Evolutionary conservation across 2,888 invertebrate genomes (phyloP).

Genomic region (Harpalus rubripes): DNA sequence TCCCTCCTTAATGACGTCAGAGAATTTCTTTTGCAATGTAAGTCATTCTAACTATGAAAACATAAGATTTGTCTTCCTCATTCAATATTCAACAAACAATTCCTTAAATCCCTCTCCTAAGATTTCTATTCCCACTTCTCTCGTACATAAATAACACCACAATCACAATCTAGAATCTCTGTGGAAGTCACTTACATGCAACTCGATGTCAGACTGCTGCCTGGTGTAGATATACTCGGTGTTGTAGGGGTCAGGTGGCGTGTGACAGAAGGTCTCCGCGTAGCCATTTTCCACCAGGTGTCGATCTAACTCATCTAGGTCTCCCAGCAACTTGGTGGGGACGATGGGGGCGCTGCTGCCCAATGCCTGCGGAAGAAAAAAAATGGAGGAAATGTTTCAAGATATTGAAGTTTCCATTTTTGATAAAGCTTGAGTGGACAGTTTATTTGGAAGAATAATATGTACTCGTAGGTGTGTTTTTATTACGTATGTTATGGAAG

Average conservation of each 20-base stretch:
- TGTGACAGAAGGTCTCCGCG: conserved; percentile 77
- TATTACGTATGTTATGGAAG: not conserved
- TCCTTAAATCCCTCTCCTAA: not conserved
- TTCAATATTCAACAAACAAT: not conserved
- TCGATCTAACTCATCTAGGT: conserved; percentile 90
- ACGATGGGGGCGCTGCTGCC: conserved; percentile 90
- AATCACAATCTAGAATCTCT: conserved; percentile 5
- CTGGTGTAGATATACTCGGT: conserved; percentile 78
- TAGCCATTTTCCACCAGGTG: conserved; percentile 84
- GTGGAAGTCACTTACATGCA: conserved; percentile 77
- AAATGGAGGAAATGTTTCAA: not conserved
- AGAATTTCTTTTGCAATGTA: too few relatives aligned
- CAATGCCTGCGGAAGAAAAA: conserved; percentile 79
- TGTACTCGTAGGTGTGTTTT: not conserved
- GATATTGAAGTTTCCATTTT: not conserved
- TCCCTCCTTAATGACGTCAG: too few relatives aligned
- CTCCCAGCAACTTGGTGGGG: conserved; percentile 89
- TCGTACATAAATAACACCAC: conserved; percentile 1
- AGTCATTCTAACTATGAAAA: too few relatives aligned
- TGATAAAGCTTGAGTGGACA: not conserved
- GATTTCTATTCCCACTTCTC: not conserved
- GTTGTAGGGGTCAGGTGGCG: conserved; percentile 73
- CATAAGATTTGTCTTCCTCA: not conserved
- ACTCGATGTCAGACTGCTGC: conserved; percentile 78
- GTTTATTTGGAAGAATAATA: not conserved